Conservation (phyloP, 2,797 vertebrate genomes). For the Sylvia borin region DNA sequence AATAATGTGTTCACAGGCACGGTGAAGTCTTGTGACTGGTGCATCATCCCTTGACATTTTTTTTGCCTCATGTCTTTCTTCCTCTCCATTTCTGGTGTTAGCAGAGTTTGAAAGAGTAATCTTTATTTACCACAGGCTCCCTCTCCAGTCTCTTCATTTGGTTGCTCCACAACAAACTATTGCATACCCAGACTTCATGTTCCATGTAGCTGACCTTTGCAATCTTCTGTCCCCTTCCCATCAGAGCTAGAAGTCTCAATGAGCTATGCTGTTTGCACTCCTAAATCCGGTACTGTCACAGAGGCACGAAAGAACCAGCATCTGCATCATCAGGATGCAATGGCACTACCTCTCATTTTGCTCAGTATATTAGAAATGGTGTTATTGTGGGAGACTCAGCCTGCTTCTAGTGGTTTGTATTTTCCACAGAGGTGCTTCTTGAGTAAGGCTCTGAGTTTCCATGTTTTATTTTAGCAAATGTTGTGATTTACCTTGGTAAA, state of each 20-base stretch:
- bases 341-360: not conserved
- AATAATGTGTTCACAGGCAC: not conserved
- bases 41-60: not conserved
- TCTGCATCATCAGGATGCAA: not conserved
- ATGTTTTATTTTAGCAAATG: not conserved
- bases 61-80: not conserved
- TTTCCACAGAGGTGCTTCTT: not conserved
- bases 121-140: not conserved
- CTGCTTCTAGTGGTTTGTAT: not conserved
- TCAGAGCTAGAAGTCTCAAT: not conserved
- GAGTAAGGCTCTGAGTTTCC: not conserved
- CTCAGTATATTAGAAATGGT: not conserved
- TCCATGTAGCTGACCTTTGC: not conserved
- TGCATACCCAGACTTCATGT: not conserved
- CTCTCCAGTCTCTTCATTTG: not conserved
- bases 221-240: not conserved
- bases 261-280: not conserved
- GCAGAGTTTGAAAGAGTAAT: not conserved
- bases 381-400: not conserved
- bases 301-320: not conserved
- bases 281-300: not conserved
- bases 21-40: not conserved
- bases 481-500: not conserved
- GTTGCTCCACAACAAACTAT: not conserved
- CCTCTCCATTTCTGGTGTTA: not conserved